Evolutionary conservation across 2,113 vertebrate genomes (phyloP).

Genomic region (Apteryx mantelli): DNA sequence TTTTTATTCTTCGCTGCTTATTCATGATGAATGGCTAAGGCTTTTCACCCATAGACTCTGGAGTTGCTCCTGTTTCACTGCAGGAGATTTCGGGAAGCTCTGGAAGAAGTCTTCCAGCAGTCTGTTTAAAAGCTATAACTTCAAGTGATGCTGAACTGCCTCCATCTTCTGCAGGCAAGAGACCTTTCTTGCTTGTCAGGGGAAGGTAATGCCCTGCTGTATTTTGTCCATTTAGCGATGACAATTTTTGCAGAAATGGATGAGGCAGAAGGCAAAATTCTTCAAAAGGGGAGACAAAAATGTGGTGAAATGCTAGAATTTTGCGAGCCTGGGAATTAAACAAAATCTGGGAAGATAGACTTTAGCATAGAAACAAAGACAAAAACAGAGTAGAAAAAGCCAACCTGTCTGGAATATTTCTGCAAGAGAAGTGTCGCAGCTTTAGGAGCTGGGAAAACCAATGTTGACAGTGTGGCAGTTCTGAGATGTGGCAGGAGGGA

Average conservation of each 20-base stretch:
- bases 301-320: not conserved
- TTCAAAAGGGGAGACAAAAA: not conserved
- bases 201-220: not conserved
- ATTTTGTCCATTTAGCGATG: not conserved
- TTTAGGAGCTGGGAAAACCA: not conserved
- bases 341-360: not conserved
- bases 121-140: not conserved
- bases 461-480: rapidly evolving
- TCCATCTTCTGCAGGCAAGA: not conserved
- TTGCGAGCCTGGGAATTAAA: not conserved
- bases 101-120: not conserved
- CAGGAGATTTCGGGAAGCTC: not conserved
- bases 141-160: not conserved
- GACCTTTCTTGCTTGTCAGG: not conserved
- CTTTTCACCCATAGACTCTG: not conserved
- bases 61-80: not conserved
- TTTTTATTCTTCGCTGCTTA: not conserved
- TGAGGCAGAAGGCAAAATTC: not conserved
- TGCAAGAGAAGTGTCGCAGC: not conserved
- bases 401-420: not conserved
- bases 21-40: not conserved
- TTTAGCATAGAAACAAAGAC: not conserved
- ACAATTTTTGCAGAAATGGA: not conserved
- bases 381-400: not conserved
- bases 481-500: not conserved